A percentile compares a stretch with the other conserved stretches of the same genome.
These are phyloP conservation scores for Scolanthus callimorphus DNA, from an alignment of 92 coral and sea anemone species.

Conservation along the genomic window DNA sequence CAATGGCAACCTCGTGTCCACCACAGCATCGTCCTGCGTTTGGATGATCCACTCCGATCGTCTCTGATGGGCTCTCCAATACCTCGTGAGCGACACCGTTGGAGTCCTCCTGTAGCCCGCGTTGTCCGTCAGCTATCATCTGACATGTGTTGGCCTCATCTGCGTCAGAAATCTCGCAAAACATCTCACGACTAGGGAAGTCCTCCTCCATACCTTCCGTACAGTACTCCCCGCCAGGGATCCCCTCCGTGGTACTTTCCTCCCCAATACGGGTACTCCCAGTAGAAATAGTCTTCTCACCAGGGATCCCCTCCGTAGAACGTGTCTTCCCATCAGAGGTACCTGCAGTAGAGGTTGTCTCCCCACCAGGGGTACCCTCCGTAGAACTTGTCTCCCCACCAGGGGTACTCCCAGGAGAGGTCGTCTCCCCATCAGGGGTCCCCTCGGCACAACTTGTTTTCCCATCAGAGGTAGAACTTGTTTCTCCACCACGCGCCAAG, in stretches of 20 bases:
- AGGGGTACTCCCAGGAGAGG: neutral
- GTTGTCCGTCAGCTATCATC: neutral
- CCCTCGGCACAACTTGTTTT: too few relatives aligned
- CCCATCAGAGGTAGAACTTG: constrained; percentile 9
- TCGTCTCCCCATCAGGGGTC: too few relatives aligned
- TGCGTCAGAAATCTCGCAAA: neutral
- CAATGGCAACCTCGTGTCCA: constrained; percentile 91
- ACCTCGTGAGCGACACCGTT: neutral
- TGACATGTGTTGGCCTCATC: neutral
- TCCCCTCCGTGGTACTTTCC: too few relatives aligned
- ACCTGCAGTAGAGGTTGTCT: neutral
- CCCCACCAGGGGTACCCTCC: neutral
- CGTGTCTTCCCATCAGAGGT: neutral
- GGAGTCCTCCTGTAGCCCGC: neutral
- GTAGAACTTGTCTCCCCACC: neutral
- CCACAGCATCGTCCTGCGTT: constrained; percentile 63
- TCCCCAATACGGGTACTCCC: too few relatives aligned
- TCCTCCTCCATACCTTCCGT: constrained; percentile 2
- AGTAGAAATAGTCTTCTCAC: too few relatives aligned
- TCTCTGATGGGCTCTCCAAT: neutral
- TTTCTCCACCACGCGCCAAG: neutral
- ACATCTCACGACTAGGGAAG: neutral
- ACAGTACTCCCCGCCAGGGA: neutral
- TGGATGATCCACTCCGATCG: too few relatives aligned
- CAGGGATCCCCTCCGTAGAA: neutral